These are phyloP conservation scores for Hydrotaea cyrtoneurina DNA, from an alignment of 2,888 invertebrate genomes.

Conservation along the genomic window DNA sequence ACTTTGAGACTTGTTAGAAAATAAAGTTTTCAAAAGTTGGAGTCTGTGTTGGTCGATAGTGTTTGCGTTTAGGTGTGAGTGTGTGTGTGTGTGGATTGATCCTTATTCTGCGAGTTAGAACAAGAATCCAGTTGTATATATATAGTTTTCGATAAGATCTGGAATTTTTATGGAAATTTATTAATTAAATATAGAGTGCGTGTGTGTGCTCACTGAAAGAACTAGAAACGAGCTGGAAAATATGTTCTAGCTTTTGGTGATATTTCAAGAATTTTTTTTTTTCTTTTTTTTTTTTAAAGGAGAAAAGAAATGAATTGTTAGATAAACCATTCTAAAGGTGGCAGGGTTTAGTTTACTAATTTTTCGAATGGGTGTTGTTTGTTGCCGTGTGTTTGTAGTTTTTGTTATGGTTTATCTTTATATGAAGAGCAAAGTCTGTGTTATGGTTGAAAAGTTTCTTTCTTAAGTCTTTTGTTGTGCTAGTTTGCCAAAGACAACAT, in stretches of 20 bases:
- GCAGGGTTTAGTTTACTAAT: too few species aligned
- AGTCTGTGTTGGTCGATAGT: neutral
- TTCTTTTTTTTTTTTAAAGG: neutral
- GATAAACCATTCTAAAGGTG: too few species aligned
- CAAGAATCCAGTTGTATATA: neutral
- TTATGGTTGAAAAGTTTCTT: neutral
- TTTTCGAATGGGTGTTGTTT: neutral
- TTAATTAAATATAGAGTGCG: slow-evolving; percentile 12
- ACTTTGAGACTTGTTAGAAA: slow-evolving; percentile 59
- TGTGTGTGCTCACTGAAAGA: neutral
- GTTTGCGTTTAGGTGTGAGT: too few species aligned
- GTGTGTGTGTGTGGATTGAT: neutral
- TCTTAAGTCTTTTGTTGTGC: slow-evolving; percentile 23
- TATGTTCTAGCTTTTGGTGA: neutral
- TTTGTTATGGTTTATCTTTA: too few species aligned
- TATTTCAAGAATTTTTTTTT: neutral
- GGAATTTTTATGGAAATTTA: slow-evolving; percentile 21
- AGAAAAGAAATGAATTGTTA: neutral
- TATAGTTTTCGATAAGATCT: neutral
- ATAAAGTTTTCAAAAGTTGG: slow-evolving; percentile 6
- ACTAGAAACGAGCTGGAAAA: neutral
- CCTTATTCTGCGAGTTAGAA: neutral
- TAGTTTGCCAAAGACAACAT: neutral
- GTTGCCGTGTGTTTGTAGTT: neutral
- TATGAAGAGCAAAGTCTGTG: too few species aligned